Evolutionary conservation across 2,797 vertebrate species (phyloP).

Genomic region (Micropoecilia bifurca): DNA sequence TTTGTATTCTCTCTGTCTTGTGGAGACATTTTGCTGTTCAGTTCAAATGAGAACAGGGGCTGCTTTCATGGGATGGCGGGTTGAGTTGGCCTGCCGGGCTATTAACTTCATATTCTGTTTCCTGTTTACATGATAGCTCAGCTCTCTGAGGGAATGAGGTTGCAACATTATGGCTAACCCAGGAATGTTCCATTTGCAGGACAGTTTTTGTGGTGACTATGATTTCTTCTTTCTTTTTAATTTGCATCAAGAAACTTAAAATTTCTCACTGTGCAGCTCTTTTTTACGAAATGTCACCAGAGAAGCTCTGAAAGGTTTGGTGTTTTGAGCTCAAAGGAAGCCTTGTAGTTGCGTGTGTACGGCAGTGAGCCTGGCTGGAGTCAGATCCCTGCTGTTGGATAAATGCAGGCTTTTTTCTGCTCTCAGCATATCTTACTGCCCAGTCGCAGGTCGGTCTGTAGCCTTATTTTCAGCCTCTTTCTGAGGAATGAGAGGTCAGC

Average conservation of each 20-base stretch:
- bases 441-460: slow-evolving; percentile 54
- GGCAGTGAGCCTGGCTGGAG: slow-evolving; percentile 47
- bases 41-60: slow-evolving; percentile 32
- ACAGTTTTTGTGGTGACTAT: slow-evolving; percentile 31
- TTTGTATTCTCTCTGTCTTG: slow-evolving; percentile 44
- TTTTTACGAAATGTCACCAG: slow-evolving; percentile 67
- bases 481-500: slow-evolving; percentile 48
- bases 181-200: slow-evolving; percentile 70
- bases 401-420: slow-evolving; percentile 54
- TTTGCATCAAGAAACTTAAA: slow-evolving; percentile 71
- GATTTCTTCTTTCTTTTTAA: slow-evolving; percentile 28
- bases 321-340: slow-evolving; percentile 78
- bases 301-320: slow-evolving; percentile 71
- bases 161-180: slow-evolving; percentile 28
- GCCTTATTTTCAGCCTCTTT: slow-evolving; percentile 19
- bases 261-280: slow-evolving; percentile 58
- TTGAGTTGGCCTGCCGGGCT: slow-evolving; percentile 21
- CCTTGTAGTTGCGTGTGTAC: slow-evolving; percentile 77
- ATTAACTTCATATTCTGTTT: slow-evolving; percentile 31
- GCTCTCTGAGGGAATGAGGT: slow-evolving; percentile 29
- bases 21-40: slow-evolving; percentile 38
- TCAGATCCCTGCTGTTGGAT: slow-evolving; percentile 56
- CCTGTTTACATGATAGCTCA: slow-evolving; percentile 30
- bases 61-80: slow-evolving; percentile 44
- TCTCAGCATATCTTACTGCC: slow-evolving; percentile 55